These are phyloP conservation scores for Drosophila neonasuta DNA, from an alignment of 2,888 invertebrate species.

Conservation along the genomic window DNA sequence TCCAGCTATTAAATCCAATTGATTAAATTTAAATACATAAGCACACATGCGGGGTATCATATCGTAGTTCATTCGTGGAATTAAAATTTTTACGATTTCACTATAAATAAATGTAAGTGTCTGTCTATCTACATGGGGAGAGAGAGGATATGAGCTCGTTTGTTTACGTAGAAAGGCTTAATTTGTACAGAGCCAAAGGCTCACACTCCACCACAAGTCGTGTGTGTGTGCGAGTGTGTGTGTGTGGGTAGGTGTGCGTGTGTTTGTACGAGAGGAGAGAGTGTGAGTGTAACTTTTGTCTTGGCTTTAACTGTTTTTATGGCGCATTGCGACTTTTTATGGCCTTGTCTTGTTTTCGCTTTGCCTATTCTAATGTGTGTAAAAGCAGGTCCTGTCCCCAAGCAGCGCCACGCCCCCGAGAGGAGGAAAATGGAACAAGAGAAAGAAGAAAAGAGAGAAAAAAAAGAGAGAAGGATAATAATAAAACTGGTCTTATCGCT, in stretches of 20 bases:
- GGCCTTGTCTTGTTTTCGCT: constrained; percentile 72
- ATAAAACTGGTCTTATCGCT: constrained; percentile 73
- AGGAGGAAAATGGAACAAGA: constrained; percentile 16
- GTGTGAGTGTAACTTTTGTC: constrained; percentile 66
- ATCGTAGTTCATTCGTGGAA: neutral
- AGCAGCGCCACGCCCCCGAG: constrained; percentile 40
- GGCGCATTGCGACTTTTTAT: constrained; percentile 77
- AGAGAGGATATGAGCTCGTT: constrained; percentile 69
- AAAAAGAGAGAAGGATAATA: constrained; percentile 71
- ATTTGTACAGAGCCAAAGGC: constrained; percentile 63
- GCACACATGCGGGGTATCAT: constrained; percentile 17
- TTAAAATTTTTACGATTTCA: constrained; percentile 23
- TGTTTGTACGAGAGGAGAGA: constrained; percentile 18
- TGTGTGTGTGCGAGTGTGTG: constrained; percentile 20
- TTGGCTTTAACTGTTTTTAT: constrained; percentile 78
- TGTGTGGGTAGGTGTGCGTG: constrained; percentile 22
- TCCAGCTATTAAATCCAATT: neutral
- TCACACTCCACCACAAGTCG: constrained; percentile 23
- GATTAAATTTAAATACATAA: neutral
- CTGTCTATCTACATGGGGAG: constrained; percentile 43
- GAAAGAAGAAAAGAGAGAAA: constrained; percentile 28
- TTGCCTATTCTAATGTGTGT: constrained; percentile 76
- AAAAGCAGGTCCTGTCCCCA: constrained; percentile 30
- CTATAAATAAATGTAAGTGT: constrained; percentile 51
- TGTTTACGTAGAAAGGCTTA: constrained; percentile 77